Conservation (phyloP, 2,888 invertebrate species). For the Slavum lentiscoides region DNA sequence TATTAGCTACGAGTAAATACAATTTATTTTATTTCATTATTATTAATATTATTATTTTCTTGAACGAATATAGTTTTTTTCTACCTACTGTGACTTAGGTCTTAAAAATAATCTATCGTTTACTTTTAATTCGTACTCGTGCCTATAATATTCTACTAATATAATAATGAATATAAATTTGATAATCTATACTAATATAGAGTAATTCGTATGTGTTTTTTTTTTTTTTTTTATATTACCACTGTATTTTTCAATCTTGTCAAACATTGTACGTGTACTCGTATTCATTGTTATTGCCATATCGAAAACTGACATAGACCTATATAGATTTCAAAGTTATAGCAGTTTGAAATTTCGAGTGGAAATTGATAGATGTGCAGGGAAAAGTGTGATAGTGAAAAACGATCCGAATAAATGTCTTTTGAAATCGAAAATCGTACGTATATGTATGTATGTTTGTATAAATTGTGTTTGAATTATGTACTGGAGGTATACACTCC, state of each 20-base stretch:
- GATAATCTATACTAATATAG: neutral
- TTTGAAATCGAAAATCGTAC: constrained; percentile 22
- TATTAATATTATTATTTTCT: no score
- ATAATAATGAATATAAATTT: no score
- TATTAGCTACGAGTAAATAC: no score
- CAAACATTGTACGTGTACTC: neutral
- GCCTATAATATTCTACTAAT: no score
- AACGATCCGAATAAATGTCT: constrained; percentile 21
- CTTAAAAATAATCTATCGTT: no score
- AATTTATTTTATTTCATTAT: no score
- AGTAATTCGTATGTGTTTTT: neutral
- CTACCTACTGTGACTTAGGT: no score
- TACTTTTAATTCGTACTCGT: no score
- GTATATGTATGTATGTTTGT: neutral
- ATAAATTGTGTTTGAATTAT: no score
- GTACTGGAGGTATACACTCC: neutral
- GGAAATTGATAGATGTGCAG: neutral
- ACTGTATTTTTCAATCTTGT: neutral
- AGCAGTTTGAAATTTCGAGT: neutral
- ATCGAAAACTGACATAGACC: constrained; percentile 7
- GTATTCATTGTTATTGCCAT: neutral
- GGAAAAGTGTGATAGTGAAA: neutral
- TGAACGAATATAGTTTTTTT: no score
- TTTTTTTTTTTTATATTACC: neutral
- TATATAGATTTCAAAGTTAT: constrained; percentile 1